Percentiles rank a stretch among this genome's conserved stretches.
These are phyloP conservation scores for Myanophis thanlyinensis DNA, from an alignment of 2,113 vertebrate genomes.

Conservation along the genomic window DNA sequence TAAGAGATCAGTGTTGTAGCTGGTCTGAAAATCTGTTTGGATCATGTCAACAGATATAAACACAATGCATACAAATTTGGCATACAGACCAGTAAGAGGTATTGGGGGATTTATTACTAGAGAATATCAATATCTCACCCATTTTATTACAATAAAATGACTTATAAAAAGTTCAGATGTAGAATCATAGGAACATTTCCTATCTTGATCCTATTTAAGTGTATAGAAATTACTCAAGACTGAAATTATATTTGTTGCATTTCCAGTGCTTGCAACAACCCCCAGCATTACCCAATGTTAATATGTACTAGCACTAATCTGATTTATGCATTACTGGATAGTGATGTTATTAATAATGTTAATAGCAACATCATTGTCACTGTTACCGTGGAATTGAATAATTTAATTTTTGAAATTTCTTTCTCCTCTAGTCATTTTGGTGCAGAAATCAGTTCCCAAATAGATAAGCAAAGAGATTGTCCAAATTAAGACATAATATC, in stretches of 20 bases:
- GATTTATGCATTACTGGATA: slow-evolving; percentile 13
- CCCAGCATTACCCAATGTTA: not conserved
- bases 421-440: not conserved
- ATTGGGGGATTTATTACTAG: not conserved
- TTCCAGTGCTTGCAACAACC: not conserved
- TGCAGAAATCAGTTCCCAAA: not conserved
- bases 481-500: not conserved
- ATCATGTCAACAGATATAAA: not conserved
- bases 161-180: not conserved
- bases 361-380: not conserved
- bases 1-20: not conserved
- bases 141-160: not conserved
- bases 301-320: not conserved
- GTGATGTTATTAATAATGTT: slow-evolving; percentile 11
- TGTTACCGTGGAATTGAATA: not conserved
- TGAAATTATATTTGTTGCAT: not conserved
- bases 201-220: not conserved
- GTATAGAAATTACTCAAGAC: not conserved
- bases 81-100: not conserved
- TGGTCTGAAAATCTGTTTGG: not conserved
- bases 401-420: not conserved
- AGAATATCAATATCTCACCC: not conserved
- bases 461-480: not conserved
- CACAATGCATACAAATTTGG: not conserved
- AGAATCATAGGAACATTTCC: not conserved